phyloP scores from a whole-genome alignment of 1,140 invertebrate genomes.

The Orchestia grillus region DNA sequence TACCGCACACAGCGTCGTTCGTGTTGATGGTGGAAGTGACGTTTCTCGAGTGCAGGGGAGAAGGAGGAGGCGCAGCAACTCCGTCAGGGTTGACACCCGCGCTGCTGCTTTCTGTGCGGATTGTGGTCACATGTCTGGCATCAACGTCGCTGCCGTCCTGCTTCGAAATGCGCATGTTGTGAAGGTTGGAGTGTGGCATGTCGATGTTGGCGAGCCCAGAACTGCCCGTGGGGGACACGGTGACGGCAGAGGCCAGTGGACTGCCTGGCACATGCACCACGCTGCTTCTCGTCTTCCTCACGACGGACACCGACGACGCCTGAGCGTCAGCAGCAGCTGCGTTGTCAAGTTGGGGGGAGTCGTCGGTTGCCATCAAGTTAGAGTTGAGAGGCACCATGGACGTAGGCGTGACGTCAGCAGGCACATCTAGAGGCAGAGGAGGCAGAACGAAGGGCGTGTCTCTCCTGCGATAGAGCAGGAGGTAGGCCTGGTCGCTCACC shows the following conservation, averaged over 20 bases:
- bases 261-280: neutral
- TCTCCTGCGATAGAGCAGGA: slow-evolving; percentile 73
- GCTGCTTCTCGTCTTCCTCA: neutral
- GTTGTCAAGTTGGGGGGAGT: neutral
- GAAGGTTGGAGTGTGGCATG: slow-evolving; percentile 33
- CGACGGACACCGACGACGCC: neutral
- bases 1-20: slow-evolving; percentile 38
- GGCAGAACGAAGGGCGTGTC: slow-evolving; percentile 59
- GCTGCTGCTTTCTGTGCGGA: neutral
- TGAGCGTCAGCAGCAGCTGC: slow-evolving; percentile 33
- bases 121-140: neutral
- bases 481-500: slow-evolving; percentile 72
- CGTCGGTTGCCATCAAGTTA: slow-evolving; percentile 10
- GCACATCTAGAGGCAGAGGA: slow-evolving; percentile 23
- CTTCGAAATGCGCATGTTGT: slow-evolving; percentile 13
- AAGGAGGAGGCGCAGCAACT: slow-evolving; percentile 12
- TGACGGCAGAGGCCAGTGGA: neutral
- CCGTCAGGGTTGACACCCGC: neutral
- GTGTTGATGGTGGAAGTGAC: slow-evolving; percentile 37
- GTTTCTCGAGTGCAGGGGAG: slow-evolving; percentile 7
- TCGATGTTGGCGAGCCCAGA: neutral
- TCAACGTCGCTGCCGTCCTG: neutral
- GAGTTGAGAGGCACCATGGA: neutral
- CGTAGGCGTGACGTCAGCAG: slow-evolving; percentile 36
- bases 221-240: neutral